Base-by-base conservation (phyloP, 2,888 invertebrate genomes). In the Andrena camellia region DNA sequence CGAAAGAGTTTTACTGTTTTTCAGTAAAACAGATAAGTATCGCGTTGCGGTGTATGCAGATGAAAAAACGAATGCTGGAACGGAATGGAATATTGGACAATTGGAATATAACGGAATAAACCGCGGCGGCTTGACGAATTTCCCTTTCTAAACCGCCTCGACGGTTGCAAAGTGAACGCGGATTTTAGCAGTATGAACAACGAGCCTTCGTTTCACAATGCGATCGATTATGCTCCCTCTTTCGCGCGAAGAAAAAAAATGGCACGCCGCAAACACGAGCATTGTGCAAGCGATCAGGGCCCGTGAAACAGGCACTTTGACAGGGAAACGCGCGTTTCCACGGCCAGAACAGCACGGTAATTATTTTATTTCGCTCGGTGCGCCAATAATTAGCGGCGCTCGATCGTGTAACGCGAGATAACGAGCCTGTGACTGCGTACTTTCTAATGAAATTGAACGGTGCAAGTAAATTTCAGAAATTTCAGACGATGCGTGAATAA, bases 291-390 rank as follows among this genome's bases (percentile, higher is more conserved):
- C 48, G 69, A 74, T 71, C 78, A 64, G n/a, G 23, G n/a, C 48
- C 75, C 70, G 64, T 79, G 74, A 85, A 85, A 85, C 57, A 33
- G 50, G n/a, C 63, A 69, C 7, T 84, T 73, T 67, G 48, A 62
- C 54, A 26, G 48, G 3, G 67, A 42, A 70, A 71, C 50, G 67
- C 0, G 20, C 13, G 35, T 29, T 64, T 81, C 62, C 66, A 60
- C 60, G 31, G 26, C 10, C 72, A 35, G 59, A 73, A 73, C 72
- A 8, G 26, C 4, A 23, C 20, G 52, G 17, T 67, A 48, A 78
- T 84, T 71, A 74, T 74, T 76, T 76, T n/a, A 60, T 63, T 67
- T 52, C 17, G 5, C 10, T 2, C 29, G n/a, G 13, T 8, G 31
- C 10, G 68, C 23, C 48, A 69, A 50, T 59, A 75, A 78, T 54